phyloP scores from a whole-genome alignment of 2,888 invertebrate genomes.

The Alcis repandata region DNA sequence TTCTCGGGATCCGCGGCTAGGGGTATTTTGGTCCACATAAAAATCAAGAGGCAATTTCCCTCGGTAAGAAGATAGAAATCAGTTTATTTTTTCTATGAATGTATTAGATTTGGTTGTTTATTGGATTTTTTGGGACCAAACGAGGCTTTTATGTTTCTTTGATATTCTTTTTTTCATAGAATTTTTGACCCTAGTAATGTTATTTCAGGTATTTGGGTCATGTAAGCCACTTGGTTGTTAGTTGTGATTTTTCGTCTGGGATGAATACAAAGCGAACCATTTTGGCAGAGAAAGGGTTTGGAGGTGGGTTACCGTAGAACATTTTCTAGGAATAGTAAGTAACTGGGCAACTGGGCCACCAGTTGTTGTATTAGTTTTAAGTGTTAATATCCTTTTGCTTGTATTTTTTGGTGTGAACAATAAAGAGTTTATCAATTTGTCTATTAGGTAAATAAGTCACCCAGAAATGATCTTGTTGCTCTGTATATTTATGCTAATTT shows the following conservation, averaged over 20 bases:
- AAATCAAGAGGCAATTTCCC: conserved; percentile 59
- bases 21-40: conserved; percentile 54
- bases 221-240: background rate
- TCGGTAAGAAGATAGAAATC: conserved; percentile 55
- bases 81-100: conserved; percentile 59
- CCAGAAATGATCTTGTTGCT: too few species aligned
- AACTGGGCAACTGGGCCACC: too few species aligned
- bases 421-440: too few species aligned
- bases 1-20: conserved; percentile 46
- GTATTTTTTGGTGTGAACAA: too few species aligned
- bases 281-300: background rate
- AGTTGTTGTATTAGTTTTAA: too few species aligned
- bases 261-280: background rate
- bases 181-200: conserved; percentile 14
- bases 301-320: too few species aligned
- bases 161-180: conserved; percentile 31
- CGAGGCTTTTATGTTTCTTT: conserved; percentile 36
- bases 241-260: background rate
- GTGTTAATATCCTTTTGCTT: too few species aligned
- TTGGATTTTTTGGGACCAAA: conserved; percentile 53
- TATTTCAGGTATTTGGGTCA: conserved; percentile 18
- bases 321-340: too few species aligned
- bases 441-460: too few species aligned
- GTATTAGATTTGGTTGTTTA: conserved; percentile 58
- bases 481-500: too few species aligned